A percentile compares a stretch with the other conserved stretches of the same genome.
These are phyloP conservation scores for Parauchenoglanis punctatus DNA, from an alignment of 2,797 vertebrate species.

Conservation along the genomic window DNA sequence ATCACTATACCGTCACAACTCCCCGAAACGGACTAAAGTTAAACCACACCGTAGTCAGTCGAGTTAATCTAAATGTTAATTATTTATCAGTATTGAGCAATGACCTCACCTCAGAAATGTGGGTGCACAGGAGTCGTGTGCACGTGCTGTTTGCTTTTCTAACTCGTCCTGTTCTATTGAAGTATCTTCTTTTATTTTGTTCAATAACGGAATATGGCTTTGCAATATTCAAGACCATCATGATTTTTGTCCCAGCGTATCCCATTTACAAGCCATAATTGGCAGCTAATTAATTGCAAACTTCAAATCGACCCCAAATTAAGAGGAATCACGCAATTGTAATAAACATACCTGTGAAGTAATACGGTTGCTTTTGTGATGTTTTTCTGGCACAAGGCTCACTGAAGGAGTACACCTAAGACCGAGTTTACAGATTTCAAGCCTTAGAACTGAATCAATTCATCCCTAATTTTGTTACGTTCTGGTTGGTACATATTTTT, in stretches of 20 bases:
- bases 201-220: not conserved
- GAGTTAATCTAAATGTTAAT: not conserved
- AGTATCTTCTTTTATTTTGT: not conserved
- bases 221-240: not conserved
- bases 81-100: not conserved
- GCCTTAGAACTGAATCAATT: not conserved
- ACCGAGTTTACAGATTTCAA: not conserved
- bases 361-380: not conserved
- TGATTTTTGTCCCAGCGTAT: not conserved
- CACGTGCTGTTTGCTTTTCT: not conserved
- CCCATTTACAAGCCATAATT: not conserved
- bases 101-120: not conserved
- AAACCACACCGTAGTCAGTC: too few species aligned
- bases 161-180: not conserved
- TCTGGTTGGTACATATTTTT: not conserved
- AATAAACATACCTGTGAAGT: not conserved
- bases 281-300: not conserved
- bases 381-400: not conserved
- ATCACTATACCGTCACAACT: not conserved
- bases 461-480: not conserved
- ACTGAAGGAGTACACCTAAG: not conserved
- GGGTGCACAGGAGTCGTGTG: too few species aligned
- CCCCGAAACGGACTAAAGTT: not conserved
- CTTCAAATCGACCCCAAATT: not conserved
- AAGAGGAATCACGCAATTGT: not conserved